Percentiles rank a stretch among this genome's conserved stretches.
These are phyloP conservation scores for Tinea pellionella DNA, from an alignment of 2,888 invertebrate genomes.

Conservation along the genomic window DNA sequence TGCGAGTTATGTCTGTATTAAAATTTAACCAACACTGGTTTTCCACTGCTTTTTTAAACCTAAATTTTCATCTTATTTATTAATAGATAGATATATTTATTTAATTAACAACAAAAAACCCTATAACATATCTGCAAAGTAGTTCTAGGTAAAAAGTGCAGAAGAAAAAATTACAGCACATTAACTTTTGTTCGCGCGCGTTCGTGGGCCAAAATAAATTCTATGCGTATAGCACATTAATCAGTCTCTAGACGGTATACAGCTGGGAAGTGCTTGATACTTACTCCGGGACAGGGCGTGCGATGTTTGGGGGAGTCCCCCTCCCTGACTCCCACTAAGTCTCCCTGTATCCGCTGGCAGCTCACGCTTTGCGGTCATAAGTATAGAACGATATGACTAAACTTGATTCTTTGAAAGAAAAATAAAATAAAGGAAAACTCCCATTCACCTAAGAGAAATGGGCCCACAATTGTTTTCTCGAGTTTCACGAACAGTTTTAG, in stretches of 20 bases:
- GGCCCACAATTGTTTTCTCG: no score
- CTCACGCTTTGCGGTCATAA: slow-evolving; percentile 14
- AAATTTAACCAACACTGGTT: background rate
- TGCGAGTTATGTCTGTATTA: background rate
- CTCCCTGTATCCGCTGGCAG: slow-evolving; percentile 11
- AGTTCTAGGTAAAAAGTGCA: background rate
- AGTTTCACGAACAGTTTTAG: no score
- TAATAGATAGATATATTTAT: no score
- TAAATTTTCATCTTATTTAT: no score
- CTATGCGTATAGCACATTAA: slow-evolving; percentile 9
- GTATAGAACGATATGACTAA: slow-evolving; percentile 23
- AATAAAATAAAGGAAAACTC: no score
- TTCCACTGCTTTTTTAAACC: background rate
- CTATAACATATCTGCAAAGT: no score
- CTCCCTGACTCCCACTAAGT: background rate
- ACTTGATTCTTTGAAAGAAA: slow-evolving; percentile 41
- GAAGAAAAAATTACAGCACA: background rate
- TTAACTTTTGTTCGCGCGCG: slow-evolving; percentile 8
- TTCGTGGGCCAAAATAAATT: slow-evolving; percentile 11
- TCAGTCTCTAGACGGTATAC: slow-evolving; percentile 9
- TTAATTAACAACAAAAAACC: no score
- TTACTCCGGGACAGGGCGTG: slow-evolving; percentile 6
- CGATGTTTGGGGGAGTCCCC: slow-evolving; percentile 4
- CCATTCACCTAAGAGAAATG: no score
- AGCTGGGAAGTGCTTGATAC: slow-evolving; percentile 13